A percentile compares a stretch with the other conserved stretches of the same genome.
Conservation (phyloP, 1,140 invertebrate genomes). For the Caenorhabditis inopinata region DNA sequence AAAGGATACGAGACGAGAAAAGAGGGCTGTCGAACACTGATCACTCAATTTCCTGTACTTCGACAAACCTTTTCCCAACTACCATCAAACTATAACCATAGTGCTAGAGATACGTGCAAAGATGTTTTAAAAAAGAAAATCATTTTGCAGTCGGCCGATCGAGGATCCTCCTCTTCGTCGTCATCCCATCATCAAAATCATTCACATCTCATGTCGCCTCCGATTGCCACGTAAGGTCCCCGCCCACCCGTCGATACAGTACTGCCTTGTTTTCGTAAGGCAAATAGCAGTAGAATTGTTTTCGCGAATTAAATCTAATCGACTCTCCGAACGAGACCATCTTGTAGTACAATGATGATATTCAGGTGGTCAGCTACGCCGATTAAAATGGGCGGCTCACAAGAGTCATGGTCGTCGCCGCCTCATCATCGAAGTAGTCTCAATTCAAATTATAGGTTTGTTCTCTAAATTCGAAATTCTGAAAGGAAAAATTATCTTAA, state of each 20-base stretch:
- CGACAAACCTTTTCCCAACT: not conserved
- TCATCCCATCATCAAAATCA: slow-evolving; percentile 23
- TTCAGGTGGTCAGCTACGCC: slow-evolving; percentile 11
- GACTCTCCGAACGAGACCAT: not conserved
- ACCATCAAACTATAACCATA: slow-evolving; percentile 4
- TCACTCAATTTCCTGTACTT: not conserved
- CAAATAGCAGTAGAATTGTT: too few species aligned
- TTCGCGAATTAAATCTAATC: too few species aligned
- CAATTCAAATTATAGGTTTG: slow-evolving; percentile 34
- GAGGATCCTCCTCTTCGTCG: slow-evolving; percentile 18
- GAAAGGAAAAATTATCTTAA: too few species aligned
- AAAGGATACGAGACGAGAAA: slow-evolving; percentile 6
- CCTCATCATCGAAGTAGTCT: slow-evolving; percentile 36
- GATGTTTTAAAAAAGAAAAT: not conserved
- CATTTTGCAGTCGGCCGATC: slow-evolving; percentile 21
- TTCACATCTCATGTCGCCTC: slow-evolving; percentile 28
- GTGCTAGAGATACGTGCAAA: not conserved
- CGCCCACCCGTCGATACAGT: not conserved
- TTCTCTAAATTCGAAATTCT: too few species aligned
- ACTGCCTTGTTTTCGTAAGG: not conserved
- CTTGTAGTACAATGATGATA: slow-evolving; percentile 29
- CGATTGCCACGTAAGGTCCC: slow-evolving; percentile 19
- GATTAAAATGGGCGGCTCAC: not conserved
- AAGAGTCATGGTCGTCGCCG: slow-evolving; percentile 4
- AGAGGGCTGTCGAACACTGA: slow-evolving; percentile 10